Percentiles rank a stretch among this genome's conserved stretches.
phyloP scores from a whole-genome alignment of 2,113 vertebrate genomes.

The Carollia perspicillata region DNA sequence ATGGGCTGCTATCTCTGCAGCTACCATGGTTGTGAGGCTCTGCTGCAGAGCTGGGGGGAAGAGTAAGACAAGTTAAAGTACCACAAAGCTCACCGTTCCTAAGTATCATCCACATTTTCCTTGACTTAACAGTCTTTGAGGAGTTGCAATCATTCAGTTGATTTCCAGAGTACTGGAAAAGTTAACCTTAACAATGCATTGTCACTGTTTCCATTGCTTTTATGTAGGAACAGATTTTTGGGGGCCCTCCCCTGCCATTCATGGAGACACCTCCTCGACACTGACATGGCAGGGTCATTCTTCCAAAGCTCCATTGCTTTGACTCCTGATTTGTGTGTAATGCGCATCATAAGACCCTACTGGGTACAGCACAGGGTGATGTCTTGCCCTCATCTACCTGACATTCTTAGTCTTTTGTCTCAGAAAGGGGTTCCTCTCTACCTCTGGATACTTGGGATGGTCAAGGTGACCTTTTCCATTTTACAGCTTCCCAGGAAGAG shows the following conservation, averaged over 20 bases:
- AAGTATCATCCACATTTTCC: neutral
- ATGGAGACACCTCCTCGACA: neutral
- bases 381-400: neutral
- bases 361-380: neutral
- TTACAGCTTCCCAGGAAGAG: neutral
- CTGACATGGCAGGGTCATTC: neutral
- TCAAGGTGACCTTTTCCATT: neutral
- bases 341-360: fast-evolving
- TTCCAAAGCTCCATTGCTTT: neutral
- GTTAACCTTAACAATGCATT: neutral
- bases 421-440: neutral
- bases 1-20: neutral
- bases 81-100: neutral
- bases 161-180: neutral
- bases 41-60: neutral
- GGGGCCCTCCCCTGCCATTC: neutral
- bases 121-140: neutral
- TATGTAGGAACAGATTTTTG: neutral
- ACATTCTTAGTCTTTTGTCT: neutral
- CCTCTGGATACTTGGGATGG: neutral
- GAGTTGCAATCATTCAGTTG: neutral
- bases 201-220: neutral
- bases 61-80: neutral
- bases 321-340: neutral
- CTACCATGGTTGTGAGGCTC: neutral